Evolutionary conservation across 2,797 vertebrate genomes (phyloP), one percentile per base, ranked within the genome.

Genomic region (Scleropages formosus): DNA sequence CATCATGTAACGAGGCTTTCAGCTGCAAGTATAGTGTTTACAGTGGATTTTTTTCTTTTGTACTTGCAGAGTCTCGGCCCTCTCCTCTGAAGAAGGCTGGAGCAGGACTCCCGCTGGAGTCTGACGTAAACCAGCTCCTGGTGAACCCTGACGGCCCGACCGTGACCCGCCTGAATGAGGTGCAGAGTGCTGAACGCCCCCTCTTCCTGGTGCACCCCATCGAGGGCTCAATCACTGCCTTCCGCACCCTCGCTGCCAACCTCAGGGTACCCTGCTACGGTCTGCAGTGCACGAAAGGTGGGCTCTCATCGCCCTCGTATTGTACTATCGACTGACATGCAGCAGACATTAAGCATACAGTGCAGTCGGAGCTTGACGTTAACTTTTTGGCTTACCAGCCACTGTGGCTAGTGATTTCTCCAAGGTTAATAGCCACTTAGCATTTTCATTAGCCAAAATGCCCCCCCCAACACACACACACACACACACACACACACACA

Each of bases 131-230:
- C 26, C 86, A 88, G 60, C 85, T 98, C 22, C 81, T 98, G 75
- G 95, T 98, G 75, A 94, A 96, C 85, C 97, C 96, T 0, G 89
- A 92, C 4, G 89, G 86, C 9, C 93, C 96, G 18, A 96, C 96
- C 0, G 77, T 98, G 78, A 88, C 81, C 0, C 87, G 81, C 0
- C 93, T 99, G 75, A 99, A 98, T 70, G 77, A 90, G 0, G 90
- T 96, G 10, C 89, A 96, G 86, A 95, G 89, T 85, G 87, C 87
- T 0, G 96, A 97, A 82, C 88, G 92, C 13, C 95, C 97, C 0
- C 90, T 99, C 27, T 98, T 99, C 89, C 88, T 99, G 64, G 87
- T 99, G 75, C 98, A 99, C 78, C 95, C 98, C 46, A 98, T 99
- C 0, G 98, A 99, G 84, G 98, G 98, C 83, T 97, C 96, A 16